A percentile compares a stretch with the other conserved stretches of the same genome.
phyloP scores from a whole-genome alignment of 2,797 vertebrate genomes.

The Yasuhikotakia modesta region DNA sequence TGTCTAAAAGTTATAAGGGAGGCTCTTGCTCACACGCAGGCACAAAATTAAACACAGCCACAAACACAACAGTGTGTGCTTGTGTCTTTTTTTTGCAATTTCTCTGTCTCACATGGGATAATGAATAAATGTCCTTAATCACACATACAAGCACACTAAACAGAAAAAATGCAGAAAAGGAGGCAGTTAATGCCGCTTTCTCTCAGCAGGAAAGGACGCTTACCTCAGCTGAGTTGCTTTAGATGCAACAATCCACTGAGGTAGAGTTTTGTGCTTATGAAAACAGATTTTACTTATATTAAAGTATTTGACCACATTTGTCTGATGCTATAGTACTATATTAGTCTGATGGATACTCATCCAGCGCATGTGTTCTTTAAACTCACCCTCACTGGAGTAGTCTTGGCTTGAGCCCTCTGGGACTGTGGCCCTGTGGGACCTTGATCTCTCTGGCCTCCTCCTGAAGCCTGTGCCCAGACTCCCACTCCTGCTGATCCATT shows the following conservation, averaged over 20 bases:
- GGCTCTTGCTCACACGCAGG: background rate
- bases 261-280: no score
- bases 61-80: constrained; percentile 21
- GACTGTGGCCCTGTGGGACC: constrained; percentile 79
- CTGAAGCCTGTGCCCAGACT: constrained; percentile 70
- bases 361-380: no score
- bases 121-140: background rate
- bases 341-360: background rate
- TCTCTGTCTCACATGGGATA: constrained; percentile 29
- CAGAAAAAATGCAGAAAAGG: constrained; percentile 4
- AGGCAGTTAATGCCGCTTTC: constrained; percentile 43
- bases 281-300: no score
- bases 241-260: constrained; percentile 22
- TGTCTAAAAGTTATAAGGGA: constrained; percentile 42
- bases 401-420: constrained; percentile 88
- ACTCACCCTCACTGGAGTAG: constrained; percentile 92
- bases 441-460: constrained; percentile 78
- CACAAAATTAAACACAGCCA: background rate
- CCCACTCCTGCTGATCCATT: constrained; percentile 63
- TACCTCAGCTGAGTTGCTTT: constrained; percentile 45
- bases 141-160: constrained; percentile 28
- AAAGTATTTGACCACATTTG: background rate
- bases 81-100: constrained; percentile 16
- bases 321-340: background rate
- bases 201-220: constrained; percentile 31